Evolutionary conservation across 2,113 vertebrate genomes (phyloP), one percentile per base, ranked within the genome.

Genomic region (Alces alces): DNA sequence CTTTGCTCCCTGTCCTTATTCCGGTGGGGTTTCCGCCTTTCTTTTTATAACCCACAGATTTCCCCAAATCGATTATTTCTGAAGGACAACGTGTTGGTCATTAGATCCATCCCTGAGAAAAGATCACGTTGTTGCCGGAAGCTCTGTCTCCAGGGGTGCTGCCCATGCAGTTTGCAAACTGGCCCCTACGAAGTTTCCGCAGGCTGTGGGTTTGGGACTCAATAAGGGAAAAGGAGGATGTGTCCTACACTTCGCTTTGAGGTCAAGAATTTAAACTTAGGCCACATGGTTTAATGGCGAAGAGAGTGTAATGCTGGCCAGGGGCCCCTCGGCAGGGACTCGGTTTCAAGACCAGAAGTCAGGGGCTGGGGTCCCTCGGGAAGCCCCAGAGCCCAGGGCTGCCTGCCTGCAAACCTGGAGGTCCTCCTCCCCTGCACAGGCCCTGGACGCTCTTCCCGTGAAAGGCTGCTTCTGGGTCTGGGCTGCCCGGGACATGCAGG

Each of bases 191-290:
- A 80, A 57, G 43, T 5, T 27, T 57, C 58, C 5, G 1, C 25
- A 50, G 17, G 23, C 6, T 55, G 50, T 47, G 6, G 28, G 23
- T 2, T 27, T 23, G 60, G 45, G 4, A 13, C 27, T 33, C 5
- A 0, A 9, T n/a, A 27, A 54, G 45, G 78, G 50, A 36, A 27
- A 50, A 30, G 39, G 2, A 16, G 5, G 8, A 2, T 3, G 1
- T 25, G 13, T 30, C 3, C 33, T 25, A 30, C 5, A 23, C 30
- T 57, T 47, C 2, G 4, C 8, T 89, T 23, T 21, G 60, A 94
- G 54, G 57, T 36, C 23, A 16, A 28, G 82, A 15, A 58, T 36
- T 50, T 58, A 14, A 76, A 50, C 39, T 19, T 21, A 6, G 60
- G 50, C 12, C 7, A 23, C 30, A 28, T 12, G 30, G 60, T 27